Evolutionary conservation across 2,113 vertebrate species (phyloP).

Genomic region (Myotis brandtii): DNA sequence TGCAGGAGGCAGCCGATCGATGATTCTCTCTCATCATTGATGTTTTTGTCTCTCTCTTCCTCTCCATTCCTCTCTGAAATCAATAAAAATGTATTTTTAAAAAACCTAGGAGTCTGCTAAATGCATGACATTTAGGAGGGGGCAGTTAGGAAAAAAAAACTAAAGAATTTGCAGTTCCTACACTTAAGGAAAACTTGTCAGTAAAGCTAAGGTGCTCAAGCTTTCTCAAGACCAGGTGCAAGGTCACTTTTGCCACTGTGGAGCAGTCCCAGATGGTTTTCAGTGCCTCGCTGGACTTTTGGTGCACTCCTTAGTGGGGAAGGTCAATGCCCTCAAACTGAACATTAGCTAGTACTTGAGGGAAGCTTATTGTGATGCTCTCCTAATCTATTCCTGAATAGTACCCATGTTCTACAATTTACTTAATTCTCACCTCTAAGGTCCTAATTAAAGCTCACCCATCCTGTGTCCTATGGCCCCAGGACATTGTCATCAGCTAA

Average conservation of each 20-base stretch:
- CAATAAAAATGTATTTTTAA: too few relatives aligned
- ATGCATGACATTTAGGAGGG: not conserved
- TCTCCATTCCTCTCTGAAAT: too few relatives aligned
- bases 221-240: not conserved
- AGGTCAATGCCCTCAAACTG: not conserved
- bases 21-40: too few relatives aligned
- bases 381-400: not conserved
- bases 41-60: too few relatives aligned
- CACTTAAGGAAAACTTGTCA: not conserved
- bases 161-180: not conserved
- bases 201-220: not conserved
- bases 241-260: not conserved
- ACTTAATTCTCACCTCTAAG: not conserved
- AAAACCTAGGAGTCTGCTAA: not conserved
- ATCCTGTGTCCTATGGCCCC: not conserved
- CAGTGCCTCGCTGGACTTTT: not conserved
- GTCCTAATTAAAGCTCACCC: constrained; percentile 2
- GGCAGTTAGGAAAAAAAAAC: not conserved
- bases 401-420: not conserved
- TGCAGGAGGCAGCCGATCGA: too few relatives aligned
- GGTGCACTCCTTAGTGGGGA: not conserved
- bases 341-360: not conserved
- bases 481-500: not conserved
- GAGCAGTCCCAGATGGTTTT: not conserved
- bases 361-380: not conserved